Evolutionary conservation across 2,888 invertebrate species (phyloP).

Genomic region (Petrolisthes manimaculis): DNA sequence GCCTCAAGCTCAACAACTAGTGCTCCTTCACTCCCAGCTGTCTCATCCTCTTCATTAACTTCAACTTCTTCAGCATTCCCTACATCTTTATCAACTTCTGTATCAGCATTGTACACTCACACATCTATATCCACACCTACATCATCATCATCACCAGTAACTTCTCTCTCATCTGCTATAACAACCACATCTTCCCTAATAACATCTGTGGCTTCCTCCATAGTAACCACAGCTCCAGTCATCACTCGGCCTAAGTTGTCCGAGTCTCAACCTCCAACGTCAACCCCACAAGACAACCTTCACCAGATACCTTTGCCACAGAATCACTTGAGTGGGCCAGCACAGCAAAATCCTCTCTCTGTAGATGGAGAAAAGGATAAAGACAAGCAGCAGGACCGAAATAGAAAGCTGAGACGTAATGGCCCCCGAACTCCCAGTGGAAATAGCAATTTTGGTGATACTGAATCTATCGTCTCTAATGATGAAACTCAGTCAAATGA

Average conservation of each 20-base stretch:
- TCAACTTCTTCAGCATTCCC: conserved; percentile 23
- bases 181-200: conserved; percentile 30
- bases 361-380: conserved; percentile 33
- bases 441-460: conserved; percentile 53
- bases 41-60: conserved; percentile 23
- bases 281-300: conserved; percentile 33
- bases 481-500: conserved; percentile 61
- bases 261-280: conserved; percentile 29
- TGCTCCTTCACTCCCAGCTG: conserved; percentile 32
- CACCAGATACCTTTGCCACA: conserved; percentile 36
- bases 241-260: conserved; percentile 30
- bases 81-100: conserved; percentile 35
- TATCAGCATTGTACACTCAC: conserved; percentile 14
- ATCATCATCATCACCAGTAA: conserved; percentile 35
- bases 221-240: conserved; percentile 34
- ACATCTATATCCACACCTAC: conserved; percentile 32
- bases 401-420: conserved; percentile 57
- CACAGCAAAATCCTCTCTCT: background rate
- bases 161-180: conserved; percentile 31
- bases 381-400: conserved; percentile 56
- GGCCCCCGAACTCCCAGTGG: conserved; percentile 58
- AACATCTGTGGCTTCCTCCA: conserved; percentile 39
- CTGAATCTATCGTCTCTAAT: conserved; percentile 56
- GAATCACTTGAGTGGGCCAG: conserved; percentile 29
- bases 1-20: conserved; percentile 36